Evolutionary conservation across 1,140 invertebrate species (phyloP).

Genomic region (Drosophila punjabiensis): DNA sequence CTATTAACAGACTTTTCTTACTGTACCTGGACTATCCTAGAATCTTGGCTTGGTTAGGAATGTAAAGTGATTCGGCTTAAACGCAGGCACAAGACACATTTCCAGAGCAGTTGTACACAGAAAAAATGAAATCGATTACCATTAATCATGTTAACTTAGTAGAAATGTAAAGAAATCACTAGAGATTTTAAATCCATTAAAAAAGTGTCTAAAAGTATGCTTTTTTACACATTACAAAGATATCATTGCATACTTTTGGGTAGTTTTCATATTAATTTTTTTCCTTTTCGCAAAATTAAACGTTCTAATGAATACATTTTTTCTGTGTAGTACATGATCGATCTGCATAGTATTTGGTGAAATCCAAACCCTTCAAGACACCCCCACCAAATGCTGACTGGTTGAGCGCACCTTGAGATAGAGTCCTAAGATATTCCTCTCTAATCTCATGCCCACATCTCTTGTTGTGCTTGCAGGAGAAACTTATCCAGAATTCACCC

Average conservation of each 20-base stretch:
- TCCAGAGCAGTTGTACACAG: constrained; percentile 29
- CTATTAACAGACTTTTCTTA: constrained; percentile 12
- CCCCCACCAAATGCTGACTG: constrained; percentile 81
- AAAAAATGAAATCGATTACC: neutral
- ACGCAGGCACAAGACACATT: constrained; percentile 59
- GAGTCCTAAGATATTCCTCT: neutral
- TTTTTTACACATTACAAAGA: neutral
- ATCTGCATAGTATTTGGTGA: neutral
- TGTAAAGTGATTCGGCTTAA: constrained; percentile 33
- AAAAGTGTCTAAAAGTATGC: neutral
- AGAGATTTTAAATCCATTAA: neutral
- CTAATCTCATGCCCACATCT: constrained; percentile 23
- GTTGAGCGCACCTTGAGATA: constrained; percentile 49
- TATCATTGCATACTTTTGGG: neutral
- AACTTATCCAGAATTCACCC: constrained; percentile 91
- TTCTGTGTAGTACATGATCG: constrained; percentile 36
- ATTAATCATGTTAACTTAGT: neutral
- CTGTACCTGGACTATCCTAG: neutral
- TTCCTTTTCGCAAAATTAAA: neutral
- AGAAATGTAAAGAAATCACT: neutral
- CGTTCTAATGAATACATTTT: neutral
- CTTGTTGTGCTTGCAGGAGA: constrained; percentile 88
- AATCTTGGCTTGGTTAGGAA: neutral
- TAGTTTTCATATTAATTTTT: neutral
- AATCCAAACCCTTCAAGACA: neutral